Evolutionary conservation across 2,113 vertebrate genomes (phyloP).

Genomic region (Otis tarda): DNA sequence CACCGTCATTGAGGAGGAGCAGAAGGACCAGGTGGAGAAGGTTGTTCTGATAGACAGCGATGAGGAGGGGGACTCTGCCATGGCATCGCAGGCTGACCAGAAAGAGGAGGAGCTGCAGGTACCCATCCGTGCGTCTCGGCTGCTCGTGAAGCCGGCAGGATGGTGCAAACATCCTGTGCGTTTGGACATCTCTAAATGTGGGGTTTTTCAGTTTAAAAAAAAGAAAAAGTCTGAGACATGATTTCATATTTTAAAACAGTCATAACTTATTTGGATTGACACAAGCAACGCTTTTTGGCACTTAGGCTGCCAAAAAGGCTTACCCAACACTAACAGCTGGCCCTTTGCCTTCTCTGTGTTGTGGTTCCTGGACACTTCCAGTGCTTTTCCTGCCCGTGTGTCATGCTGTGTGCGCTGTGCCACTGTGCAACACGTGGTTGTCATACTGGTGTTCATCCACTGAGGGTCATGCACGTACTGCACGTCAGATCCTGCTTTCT

Average conservation of each 20-base stretch:
- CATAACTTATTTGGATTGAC: not conserved
- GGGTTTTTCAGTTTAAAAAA: not conserved
- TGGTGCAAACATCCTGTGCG: fast-evolving
- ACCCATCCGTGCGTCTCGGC: fast-evolving
- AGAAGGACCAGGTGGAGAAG: slow-evolving; percentile 85
- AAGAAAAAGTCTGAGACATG: not conserved
- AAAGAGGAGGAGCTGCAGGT: slow-evolving; percentile 98
- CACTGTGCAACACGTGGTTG: not conserved
- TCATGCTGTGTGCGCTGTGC: not conserved
- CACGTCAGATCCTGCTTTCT: not conserved
- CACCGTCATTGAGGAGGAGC: slow-evolving; percentile 87
- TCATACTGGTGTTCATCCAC: slow-evolving; percentile 5
- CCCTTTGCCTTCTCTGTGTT: not conserved
- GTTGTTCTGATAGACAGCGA: slow-evolving; percentile 94
- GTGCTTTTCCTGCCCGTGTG: not conserved
- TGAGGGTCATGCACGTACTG: not conserved
- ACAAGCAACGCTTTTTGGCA: not conserved
- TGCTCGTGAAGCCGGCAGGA: fast-evolving
- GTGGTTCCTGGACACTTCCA: not conserved
- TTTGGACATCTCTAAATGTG: not conserved
- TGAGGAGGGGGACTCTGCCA: slow-evolving; percentile 94
- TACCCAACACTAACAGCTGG: not conserved
- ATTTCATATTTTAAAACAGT: not conserved
- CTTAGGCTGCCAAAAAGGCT: not conserved
- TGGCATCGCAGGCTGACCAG: slow-evolving; percentile 95